Conservation (phyloP, 2,113 vertebrate species). For the Mionectes macconnelli region DNA sequence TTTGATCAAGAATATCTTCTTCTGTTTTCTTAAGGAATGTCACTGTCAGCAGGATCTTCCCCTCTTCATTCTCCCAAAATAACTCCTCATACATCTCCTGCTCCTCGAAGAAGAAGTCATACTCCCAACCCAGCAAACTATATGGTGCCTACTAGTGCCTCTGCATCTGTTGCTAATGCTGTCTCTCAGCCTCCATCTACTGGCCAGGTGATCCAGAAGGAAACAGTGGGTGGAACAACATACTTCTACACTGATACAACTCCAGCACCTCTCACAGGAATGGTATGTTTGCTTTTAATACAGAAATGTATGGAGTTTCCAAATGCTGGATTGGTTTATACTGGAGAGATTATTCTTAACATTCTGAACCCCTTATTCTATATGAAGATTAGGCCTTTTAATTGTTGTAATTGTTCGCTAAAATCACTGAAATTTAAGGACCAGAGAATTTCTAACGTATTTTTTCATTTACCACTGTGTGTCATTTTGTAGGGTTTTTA, state of each 20-base stretch:
- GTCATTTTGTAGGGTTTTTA: neutral
- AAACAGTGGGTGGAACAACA: constrained; percentile 97
- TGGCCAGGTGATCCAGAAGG: constrained; percentile 95
- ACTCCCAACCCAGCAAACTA: constrained; percentile 96
- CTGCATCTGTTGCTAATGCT: constrained; percentile 80
- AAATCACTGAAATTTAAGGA: neutral
- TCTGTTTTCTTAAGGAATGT: constrained; percentile 88
- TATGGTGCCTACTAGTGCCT: constrained; percentile 93
- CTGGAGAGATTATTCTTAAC: neutral
- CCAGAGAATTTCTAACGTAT: neutral
- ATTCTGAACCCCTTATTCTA: neutral
- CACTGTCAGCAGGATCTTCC: constrained; percentile 95
- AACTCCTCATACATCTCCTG: constrained; percentile 96
- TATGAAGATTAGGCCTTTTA: neutral
- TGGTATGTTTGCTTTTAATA: constrained; percentile 78
- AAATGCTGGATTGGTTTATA: neutral
- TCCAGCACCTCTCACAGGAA: constrained; percentile 91
- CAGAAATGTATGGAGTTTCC: neutral
- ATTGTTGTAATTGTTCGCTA: neutral
- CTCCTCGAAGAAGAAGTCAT: constrained; percentile 95
- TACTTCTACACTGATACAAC: constrained; percentile 99
- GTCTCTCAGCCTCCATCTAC: constrained; percentile 80
- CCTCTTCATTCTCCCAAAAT: constrained; percentile 99
- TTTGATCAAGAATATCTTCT: neutral
- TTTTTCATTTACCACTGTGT: neutral